phyloP scores from a whole-genome alignment of 1,140 invertebrate genomes.

The Antheraea pernyi region DNA sequence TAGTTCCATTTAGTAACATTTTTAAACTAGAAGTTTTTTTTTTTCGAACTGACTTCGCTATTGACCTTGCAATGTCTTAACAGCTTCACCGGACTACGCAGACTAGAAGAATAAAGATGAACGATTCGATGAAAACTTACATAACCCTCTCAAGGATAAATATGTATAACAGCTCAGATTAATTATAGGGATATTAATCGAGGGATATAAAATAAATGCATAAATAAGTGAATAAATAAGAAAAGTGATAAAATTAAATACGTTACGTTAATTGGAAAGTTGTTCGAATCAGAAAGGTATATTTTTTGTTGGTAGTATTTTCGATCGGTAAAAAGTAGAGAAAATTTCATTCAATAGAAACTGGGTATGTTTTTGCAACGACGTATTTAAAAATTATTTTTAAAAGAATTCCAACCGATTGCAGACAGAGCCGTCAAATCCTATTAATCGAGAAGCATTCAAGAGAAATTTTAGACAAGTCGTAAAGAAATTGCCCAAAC shows the following conservation, averaged over 20 bases:
- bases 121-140: too few relatives aligned
- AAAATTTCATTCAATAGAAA: background rate
- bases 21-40: too few relatives aligned
- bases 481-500: constrained; percentile 23
- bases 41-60: too few relatives aligned
- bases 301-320: background rate
- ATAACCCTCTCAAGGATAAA: too few relatives aligned
- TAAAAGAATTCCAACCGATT: background rate
- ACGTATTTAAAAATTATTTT: background rate
- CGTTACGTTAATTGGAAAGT: background rate
- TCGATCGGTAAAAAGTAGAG: background rate
- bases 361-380: background rate
- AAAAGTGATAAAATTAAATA: background rate
- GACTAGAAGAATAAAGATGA: too few relatives aligned
- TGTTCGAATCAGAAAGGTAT: background rate
- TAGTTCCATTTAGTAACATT: too few relatives aligned
- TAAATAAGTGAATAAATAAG: too few relatives aligned
- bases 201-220: too few relatives aligned
- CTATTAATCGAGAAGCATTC: background rate
- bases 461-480: constrained; percentile 16
- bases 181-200: too few relatives aligned
- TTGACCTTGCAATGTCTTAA: too few relatives aligned
- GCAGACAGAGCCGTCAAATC: background rate
- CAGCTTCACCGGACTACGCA: too few relatives aligned
- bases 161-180: too few relatives aligned